Evolutionary conservation across 37 sponge, comb jelly and placozoan genomes (phyloP), one percentile per base, ranked within the genome.

Genomic region (Crambe crambe): DNA sequence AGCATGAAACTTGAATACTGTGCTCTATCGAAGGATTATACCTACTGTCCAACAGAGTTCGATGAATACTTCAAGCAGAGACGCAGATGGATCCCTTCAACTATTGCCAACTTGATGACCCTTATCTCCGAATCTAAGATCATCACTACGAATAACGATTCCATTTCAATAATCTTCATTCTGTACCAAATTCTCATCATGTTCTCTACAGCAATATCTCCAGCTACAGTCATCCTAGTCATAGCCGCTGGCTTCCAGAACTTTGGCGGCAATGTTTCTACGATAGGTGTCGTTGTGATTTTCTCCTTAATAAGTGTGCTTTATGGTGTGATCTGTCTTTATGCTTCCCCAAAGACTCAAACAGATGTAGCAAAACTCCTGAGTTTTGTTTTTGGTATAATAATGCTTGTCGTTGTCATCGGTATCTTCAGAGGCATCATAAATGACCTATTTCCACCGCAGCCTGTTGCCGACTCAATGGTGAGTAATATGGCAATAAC

Each of bases 21-120:
- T 80, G 96, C 93, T 27, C 73, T 83, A 1, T 84, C 96, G 0
- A 78, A 95, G 58, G 80, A 88, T 72, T 31, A 72, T 36, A 95
- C 96, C 23, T 89, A 82, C 74, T 92, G 96, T 59, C 96, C 96
- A 1, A 83, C 78, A n/a, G 68, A 39, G 9, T 92, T 95, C 59
- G 89, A 89, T 21, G 93, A 95, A 61, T 95, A 92, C 60, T 95
- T 65, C 79, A 92, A 86, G 75, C 96, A 95, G 85, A 74, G 96
- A 23, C 68, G 96, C 8, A 66, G 96, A 27, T 95, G 96, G 96
- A 76, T 91, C 26, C 96, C 96, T 0, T 92, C 93, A 37, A 95
- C 96, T 15, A 35, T 95, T 22, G 96, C 96, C 41, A 95, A 95
- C 58, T 72, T 95, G 43, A 39, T 65, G 35, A 80, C 75, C 47